Conservation (phyloP, 2,113 vertebrate species). For the Strigops habroptila region DNA sequence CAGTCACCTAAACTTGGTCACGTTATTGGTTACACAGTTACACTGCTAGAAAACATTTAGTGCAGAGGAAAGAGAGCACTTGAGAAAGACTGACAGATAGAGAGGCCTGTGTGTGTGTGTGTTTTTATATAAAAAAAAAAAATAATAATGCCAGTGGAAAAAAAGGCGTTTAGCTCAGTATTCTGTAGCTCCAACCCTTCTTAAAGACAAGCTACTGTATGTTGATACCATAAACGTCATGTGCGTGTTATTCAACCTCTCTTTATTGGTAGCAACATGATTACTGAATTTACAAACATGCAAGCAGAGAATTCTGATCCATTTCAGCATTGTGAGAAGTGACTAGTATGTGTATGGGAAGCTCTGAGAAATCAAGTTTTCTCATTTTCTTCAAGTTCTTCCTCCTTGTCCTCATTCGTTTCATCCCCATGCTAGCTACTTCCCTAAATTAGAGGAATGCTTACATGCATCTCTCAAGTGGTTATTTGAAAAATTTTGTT, state of each 20-base stretch:
- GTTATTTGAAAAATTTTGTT: not conserved
- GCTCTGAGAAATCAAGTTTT: not conserved
- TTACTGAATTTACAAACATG: not conserved
- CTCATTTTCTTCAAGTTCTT: not conserved
- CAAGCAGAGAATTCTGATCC: not conserved
- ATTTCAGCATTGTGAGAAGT: not conserved
- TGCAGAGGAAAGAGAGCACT: not conserved
- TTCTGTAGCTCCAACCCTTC: not conserved
- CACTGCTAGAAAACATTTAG: not conserved
- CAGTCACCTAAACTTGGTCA: not conserved
- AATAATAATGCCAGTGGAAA: not conserved
- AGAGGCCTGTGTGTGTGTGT: rapidly evolving
- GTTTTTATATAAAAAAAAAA: not conserved
- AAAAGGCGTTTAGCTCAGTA: not conserved
- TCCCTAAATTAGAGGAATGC: not conserved
- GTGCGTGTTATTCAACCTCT: not conserved
- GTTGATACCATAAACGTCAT: not conserved
- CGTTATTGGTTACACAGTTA: not conserved
- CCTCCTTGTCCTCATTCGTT: not conserved
- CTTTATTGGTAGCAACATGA: not conserved
- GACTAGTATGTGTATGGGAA: not conserved
- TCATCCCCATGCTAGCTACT: not conserved
- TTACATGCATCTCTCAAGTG: not conserved
- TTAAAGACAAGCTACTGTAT: not conserved
- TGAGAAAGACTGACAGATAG: not conserved